These are phyloP conservation scores for Chrysaora quinquecirrha DNA, from an alignment of 30 jellyfish, hydroid and myxozoan genomes.

Conservation along the genomic window DNA sequence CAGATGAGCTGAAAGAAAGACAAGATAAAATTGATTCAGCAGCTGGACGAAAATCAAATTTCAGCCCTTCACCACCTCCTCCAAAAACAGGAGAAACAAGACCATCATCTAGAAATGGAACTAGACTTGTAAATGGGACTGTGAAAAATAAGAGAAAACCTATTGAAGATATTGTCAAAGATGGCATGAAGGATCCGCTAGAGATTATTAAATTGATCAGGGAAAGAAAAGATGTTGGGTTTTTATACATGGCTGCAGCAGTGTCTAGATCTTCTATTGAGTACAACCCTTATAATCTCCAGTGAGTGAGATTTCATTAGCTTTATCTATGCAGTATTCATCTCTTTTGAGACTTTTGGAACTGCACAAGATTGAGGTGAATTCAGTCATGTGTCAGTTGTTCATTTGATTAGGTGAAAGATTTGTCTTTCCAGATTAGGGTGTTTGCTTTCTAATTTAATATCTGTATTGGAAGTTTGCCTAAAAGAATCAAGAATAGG, in stretches of 20 bases:
- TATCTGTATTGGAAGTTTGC: no score
- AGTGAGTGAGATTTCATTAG: constrained; percentile 51
- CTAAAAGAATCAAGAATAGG: no score
- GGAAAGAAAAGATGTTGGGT: constrained; percentile 84
- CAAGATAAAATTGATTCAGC: constrained; percentile 72
- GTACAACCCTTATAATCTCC: constrained; percentile 87
- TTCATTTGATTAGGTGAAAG: no score
- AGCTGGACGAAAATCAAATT: constrained; percentile 40
- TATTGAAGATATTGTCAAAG: constrained; percentile 60
- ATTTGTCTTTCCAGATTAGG: no score
- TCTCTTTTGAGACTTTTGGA: no score
- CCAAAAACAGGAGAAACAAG: constrained; percentile 20
- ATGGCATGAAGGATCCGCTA: constrained; percentile 68
- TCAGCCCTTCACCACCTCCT: constrained; percentile 60
- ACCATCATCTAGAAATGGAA: constrained; percentile 17
- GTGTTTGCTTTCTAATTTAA: no score
- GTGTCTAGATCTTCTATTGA: constrained; percentile 84
- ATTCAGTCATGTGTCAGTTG: no score
- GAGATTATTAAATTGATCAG: constrained; percentile 71
- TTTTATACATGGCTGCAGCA: constrained; percentile 91
- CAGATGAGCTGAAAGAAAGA: constrained; percentile 76
- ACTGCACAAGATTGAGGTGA: no score
- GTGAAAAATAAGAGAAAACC: constrained; percentile 31
- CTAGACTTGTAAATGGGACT: constrained; percentile 17
- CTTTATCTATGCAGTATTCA: background rate